A percentile compares a stretch with the other conserved stretches of the same genome.
Conservation (phyloP, 2,888 invertebrate genomes). For the Erannis defoliaria region DNA sequence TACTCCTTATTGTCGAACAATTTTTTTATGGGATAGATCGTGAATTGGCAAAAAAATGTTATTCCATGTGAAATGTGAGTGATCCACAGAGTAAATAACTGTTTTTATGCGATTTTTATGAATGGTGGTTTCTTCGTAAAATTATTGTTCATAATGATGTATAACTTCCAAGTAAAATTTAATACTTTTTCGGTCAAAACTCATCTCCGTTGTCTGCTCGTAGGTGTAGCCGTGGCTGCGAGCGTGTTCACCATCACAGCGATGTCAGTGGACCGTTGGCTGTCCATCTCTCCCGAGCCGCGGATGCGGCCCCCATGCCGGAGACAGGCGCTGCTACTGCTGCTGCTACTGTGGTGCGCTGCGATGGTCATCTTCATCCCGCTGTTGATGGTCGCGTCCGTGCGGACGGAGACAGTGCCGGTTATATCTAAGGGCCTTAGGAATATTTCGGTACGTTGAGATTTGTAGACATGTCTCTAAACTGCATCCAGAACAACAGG, state of each 20-base stretch:
- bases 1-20: too few relatives aligned
- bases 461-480: too few relatives aligned
- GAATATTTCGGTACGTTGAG: constrained; percentile 72
- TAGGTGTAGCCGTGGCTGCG: constrained; percentile 91
- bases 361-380: constrained; percentile 90
- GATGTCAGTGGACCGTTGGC: constrained; percentile 92
- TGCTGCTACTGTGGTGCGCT: constrained; percentile 88
- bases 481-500: too few relatives aligned
- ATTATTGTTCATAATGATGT: too few relatives aligned
- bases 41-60: too few relatives aligned
- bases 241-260: constrained; percentile 92
- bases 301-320: constrained; percentile 88
- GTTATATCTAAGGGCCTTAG: constrained; percentile 66
- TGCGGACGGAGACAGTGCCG: constrained; percentile 72
- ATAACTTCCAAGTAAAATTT: too few relatives aligned
- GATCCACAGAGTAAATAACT: too few relatives aligned
- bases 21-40: too few relatives aligned
- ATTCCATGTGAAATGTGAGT: too few relatives aligned
- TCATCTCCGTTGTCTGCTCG: background rate
- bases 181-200: background rate
- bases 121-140: too few relatives aligned
- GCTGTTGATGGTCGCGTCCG: constrained; percentile 83
- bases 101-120: too few relatives aligned
- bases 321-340: constrained; percentile 88
- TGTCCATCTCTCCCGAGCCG: constrained; percentile 89